A percentile compares a stretch with the other conserved stretches of the same genome.
Evolutionary conservation across 2,113 vertebrate genomes (phyloP).

Genomic region (Ictalurus punctatus): DNA sequence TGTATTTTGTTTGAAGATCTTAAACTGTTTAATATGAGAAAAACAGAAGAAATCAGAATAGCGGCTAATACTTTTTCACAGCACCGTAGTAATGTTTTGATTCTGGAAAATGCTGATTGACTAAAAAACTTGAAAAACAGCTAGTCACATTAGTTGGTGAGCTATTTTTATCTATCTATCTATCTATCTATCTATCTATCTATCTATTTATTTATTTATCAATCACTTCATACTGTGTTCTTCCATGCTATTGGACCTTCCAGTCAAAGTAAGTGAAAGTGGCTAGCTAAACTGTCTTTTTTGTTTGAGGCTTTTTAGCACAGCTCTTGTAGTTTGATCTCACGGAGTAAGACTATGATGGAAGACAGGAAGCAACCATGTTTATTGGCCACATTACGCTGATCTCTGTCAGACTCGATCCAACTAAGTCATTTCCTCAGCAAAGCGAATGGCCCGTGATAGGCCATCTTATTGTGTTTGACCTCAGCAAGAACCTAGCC

Average conservation of each 20-base stretch:
- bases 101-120: background rate
- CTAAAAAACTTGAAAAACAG: background rate
- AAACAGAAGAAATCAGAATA: no score
- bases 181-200: no score
- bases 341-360: conserved; percentile 50
- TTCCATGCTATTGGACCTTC: background rate
- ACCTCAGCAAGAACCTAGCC: conserved; percentile 48
- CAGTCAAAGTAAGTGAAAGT: background rate
- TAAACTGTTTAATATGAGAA: no score
- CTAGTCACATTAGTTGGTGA: background rate
- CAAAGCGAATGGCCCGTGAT: conserved; percentile 72
- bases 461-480: conserved; percentile 68
- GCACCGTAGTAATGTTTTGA: background rate
- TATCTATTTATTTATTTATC: no score
- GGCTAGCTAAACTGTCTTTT: background rate
- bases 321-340: background rate
- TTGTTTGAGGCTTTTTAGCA: background rate
- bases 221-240: background rate
- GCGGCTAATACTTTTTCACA: no score
- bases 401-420: conserved; percentile 73
- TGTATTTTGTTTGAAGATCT: no score
- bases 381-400: conserved; percentile 68
- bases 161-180: background rate
- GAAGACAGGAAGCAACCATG: conserved; percentile 64
- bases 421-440: conserved; percentile 75